Conservation (phyloP, 2,113 vertebrate species). For the Xerus inauris region DNA sequence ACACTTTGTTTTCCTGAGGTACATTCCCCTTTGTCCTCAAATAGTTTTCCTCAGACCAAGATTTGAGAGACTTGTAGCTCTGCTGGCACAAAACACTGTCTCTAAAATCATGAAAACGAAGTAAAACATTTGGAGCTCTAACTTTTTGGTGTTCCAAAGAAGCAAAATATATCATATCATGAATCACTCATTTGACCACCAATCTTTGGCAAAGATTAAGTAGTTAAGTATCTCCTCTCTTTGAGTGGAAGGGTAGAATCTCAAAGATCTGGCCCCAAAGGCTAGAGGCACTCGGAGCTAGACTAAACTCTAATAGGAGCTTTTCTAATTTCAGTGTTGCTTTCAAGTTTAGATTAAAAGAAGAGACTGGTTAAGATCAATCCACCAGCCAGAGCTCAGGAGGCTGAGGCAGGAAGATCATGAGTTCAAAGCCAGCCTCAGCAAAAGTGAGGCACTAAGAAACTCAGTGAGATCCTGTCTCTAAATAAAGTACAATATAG, state of each 20-base stretch:
- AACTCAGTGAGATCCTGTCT: too few relatives aligned
- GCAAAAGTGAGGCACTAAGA: too few relatives aligned
- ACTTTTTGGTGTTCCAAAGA: constrained; percentile 54
- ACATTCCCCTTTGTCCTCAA: constrained; percentile 9
- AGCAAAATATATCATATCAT: neutral
- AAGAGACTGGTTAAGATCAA: constrained; percentile 6
- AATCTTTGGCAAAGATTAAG: constrained; percentile 29
- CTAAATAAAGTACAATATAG: too few relatives aligned
- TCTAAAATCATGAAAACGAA: constrained; percentile 60
- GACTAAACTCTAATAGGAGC: neutral
- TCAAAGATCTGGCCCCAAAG: constrained; percentile 18
- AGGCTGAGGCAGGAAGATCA: too few relatives aligned
- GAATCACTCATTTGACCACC: constrained; percentile 14
- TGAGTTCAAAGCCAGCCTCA: too few relatives aligned
- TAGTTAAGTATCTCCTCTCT: neutral
- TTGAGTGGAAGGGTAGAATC: neutral
- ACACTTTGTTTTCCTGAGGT: constrained; percentile 52
- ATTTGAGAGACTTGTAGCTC: neutral
- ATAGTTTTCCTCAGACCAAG: constrained; percentile 8
- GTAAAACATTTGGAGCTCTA: constrained; percentile 48
- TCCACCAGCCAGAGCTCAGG: neutral
- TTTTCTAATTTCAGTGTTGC: constrained; percentile 17
- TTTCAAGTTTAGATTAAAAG: constrained; percentile 17
- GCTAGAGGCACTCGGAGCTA: constrained; percentile 14
- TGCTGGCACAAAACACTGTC: constrained; percentile 17